Evolutionary conservation across 2,113 vertebrate species (phyloP).

Genomic region (Campylomormyrus numenius): DNA sequence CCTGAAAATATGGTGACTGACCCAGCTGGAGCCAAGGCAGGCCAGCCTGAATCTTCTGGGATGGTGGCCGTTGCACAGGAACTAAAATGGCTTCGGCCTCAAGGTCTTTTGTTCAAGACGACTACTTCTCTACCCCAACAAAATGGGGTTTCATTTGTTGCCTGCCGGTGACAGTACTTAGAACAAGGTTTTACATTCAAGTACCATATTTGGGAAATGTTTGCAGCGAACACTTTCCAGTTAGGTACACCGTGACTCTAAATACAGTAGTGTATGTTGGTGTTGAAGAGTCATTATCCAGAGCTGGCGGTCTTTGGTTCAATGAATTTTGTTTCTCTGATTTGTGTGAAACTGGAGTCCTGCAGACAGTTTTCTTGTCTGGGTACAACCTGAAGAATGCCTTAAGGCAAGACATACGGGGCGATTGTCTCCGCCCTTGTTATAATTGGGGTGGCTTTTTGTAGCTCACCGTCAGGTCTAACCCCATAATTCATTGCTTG

Average conservation of each 20-base stretch:
- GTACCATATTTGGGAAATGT: background rate
- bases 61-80: background rate
- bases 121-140: background rate
- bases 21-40: background rate
- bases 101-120: background rate
- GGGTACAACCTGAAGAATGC: background rate
- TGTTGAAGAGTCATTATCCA: background rate
- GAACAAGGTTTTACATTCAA: background rate
- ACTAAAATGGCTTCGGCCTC: background rate
- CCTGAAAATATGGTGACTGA: background rate
- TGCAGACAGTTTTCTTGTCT: conserved; percentile 4
- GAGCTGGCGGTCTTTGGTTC: background rate
- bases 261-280: background rate
- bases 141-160: background rate
- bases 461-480: background rate
- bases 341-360: background rate
- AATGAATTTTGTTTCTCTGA: background rate
- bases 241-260: background rate
- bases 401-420: background rate
- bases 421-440: background rate
- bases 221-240: background rate
- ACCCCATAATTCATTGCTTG: background rate
- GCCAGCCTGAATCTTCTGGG: background rate
- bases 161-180: background rate
- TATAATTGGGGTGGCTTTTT: background rate